phyloP scores from a whole-genome alignment of 2,888 invertebrate genomes.

The Spisula subtruncata region DNA sequence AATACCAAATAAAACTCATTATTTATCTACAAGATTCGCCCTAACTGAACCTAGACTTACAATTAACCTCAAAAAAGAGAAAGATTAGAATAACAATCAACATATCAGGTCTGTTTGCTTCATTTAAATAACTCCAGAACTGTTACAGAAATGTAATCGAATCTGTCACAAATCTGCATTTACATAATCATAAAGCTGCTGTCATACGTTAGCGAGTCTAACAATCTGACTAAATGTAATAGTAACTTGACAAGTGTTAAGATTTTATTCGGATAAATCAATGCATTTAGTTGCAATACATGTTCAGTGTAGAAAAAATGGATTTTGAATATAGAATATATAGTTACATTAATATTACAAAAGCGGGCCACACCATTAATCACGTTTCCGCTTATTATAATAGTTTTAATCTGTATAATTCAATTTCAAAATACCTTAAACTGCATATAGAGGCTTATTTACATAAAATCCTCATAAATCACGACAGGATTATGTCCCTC shows the following conservation, averaged over 20 bases:
- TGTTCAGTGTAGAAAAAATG: background rate
- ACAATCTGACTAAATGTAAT: conserved; percentile 17
- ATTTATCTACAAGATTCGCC: background rate
- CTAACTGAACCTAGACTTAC: background rate
- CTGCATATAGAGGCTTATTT: conserved; percentile 38
- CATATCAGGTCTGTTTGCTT: background rate
- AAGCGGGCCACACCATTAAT: background rate
- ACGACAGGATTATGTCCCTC: conserved; percentile 34
- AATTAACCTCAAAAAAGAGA: background rate
- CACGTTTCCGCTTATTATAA: conserved; percentile 1
- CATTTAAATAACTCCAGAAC: conserved; percentile 18
- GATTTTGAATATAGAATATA: conserved; percentile 6
- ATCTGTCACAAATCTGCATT: conserved; percentile 18
- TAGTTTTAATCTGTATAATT: conserved; percentile 17
- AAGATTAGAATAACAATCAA: conserved; percentile 2
- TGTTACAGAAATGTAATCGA: conserved; percentile 26
- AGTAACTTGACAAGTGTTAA: background rate
- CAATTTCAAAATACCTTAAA: conserved; percentile 17
- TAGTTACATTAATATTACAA: conserved; percentile 6
- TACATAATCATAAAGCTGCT: conserved; percentile 5
- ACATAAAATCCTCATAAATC: conserved; percentile 49
- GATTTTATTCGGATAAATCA: conserved; percentile 27
- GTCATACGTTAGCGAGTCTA: conserved; percentile 9
- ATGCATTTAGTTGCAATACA: conserved; percentile 14
- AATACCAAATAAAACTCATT: conserved; percentile 2